phyloP scores from a whole-genome alignment of 2,797 vertebrate genomes.

The Alcedo atthis region DNA sequence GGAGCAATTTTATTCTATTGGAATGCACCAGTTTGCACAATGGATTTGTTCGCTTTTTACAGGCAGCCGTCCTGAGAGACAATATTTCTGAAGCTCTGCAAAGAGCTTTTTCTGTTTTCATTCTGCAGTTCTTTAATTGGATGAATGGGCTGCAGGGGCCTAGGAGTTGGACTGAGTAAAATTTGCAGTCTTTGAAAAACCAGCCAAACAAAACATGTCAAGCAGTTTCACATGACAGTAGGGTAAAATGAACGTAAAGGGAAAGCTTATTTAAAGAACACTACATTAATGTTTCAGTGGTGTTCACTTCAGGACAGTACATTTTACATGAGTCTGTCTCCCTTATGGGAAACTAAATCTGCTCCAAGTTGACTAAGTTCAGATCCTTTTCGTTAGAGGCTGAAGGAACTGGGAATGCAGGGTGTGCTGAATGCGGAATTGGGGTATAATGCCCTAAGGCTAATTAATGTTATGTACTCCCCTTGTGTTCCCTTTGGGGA shows the following conservation, averaged over 20 bases:
- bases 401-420: slow-evolving; percentile 40
- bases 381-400: slow-evolving; percentile 1
- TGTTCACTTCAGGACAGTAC: slow-evolving; percentile 3
- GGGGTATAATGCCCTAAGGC: slow-evolving; percentile 12
- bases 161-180: background rate
- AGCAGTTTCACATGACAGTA: background rate
- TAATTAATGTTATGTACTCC: slow-evolving; percentile 57
- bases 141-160: slow-evolving; percentile 50
- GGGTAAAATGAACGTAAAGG: slow-evolving; percentile 11
- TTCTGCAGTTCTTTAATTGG: slow-evolving; percentile 55
- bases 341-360: slow-evolving; percentile 38
- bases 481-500: background rate
- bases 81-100: slow-evolving; percentile 53
- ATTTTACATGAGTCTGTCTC: slow-evolving; percentile 10
- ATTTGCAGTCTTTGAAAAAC: slow-evolving; percentile 17
- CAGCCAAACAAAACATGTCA: slow-evolving; percentile 44
- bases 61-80: slow-evolving; percentile 55
- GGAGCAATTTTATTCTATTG: slow-evolving; percentile 65
- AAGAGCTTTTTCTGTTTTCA: slow-evolving; percentile 40
- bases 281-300: slow-evolving; percentile 32
- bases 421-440: background rate
- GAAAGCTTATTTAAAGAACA: slow-evolving; percentile 45
- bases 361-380: slow-evolving; percentile 6
- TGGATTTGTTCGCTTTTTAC: slow-evolving; percentile 42
- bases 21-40: slow-evolving; percentile 67